Conservation (phyloP, 2,888 invertebrate genomes). For the Meandrusa payeni region DNA sequence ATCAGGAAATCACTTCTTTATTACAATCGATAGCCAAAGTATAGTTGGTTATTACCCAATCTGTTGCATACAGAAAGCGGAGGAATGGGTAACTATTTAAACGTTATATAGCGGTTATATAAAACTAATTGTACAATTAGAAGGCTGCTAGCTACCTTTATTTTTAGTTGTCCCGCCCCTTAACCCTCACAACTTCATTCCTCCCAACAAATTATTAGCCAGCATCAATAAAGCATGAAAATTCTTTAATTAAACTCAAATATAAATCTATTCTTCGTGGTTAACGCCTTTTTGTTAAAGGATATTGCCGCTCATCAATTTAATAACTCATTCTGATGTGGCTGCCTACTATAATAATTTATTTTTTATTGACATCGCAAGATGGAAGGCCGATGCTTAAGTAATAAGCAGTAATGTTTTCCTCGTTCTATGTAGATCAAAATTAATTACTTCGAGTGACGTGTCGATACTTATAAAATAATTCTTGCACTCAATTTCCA, state of each 20-base stretch:
- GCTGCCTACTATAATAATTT: slow-evolving; percentile 49
- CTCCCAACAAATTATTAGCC: slow-evolving; percentile 46
- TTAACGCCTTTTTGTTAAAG: slow-evolving; percentile 67
- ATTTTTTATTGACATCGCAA: slow-evolving; percentile 35
- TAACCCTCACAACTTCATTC: slow-evolving; percentile 27
- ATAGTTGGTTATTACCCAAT: too few species aligned
- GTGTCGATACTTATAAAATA: too few species aligned
- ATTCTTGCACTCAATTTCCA: too few species aligned
- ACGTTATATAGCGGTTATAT: too few species aligned
- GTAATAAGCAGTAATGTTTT: slow-evolving; percentile 6
- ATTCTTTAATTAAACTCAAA: slow-evolving; percentile 73
- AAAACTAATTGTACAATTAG: slow-evolving; percentile 10
- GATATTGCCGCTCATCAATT: slow-evolving; percentile 68
- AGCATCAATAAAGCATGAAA: slow-evolving; percentile 66
- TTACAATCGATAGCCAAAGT: too few species aligned
- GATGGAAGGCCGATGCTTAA: slow-evolving; percentile 25
- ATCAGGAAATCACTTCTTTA: too few species aligned
- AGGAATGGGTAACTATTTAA: too few species aligned
- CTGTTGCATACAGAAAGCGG: too few species aligned
- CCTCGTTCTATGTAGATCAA: background rate
- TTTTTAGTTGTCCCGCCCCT: slow-evolving; percentile 30
- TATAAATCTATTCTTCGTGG: slow-evolving; percentile 60
- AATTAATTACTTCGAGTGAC: background rate
- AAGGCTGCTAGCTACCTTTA: slow-evolving; percentile 20
- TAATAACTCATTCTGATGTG: slow-evolving; percentile 57